These are phyloP conservation scores for Astropecten irregularis DNA, from an alignment of 53 echinoderm and acorn worm species.

Conservation along the genomic window DNA sequence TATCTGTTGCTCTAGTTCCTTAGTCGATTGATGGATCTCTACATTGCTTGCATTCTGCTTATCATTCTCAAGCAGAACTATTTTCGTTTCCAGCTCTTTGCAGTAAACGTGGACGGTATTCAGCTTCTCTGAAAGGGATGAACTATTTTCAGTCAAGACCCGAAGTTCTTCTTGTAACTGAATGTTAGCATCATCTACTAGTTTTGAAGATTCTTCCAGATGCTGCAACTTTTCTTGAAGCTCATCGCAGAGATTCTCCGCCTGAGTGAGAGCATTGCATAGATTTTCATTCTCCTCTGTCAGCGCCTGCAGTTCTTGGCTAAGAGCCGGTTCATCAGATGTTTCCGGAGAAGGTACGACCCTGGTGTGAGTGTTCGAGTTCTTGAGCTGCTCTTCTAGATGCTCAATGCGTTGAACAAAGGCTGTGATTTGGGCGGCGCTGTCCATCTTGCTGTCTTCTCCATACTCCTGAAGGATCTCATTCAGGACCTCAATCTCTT, in stretches of 20 bases:
- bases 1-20: neutral
- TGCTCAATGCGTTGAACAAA: constrained; percentile 38
- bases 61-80: neutral
- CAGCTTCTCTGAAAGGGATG: constrained; percentile 18
- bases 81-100: constrained; percentile 3
- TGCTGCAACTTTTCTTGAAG: neutral
- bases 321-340: neutral
- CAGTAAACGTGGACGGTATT: neutral
- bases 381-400: constrained; percentile 16
- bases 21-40: neutral
- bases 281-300: constrained; percentile 27
- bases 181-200: neutral
- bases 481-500: constrained; percentile 44
- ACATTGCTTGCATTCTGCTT: neutral
- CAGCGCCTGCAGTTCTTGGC: neutral
- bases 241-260: neutral
- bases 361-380: too few species aligned
- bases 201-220: neutral
- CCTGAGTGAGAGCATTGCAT: neutral
- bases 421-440: neutral
- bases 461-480: constrained; percentile 10
- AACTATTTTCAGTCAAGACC: neutral
- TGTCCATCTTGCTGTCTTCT: neutral
- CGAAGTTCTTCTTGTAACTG: constrained; percentile 1
- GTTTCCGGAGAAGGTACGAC: neutral